phyloP scores from a whole-genome alignment of 2,888 invertebrate species.

The Lysandra coridon region DNA sequence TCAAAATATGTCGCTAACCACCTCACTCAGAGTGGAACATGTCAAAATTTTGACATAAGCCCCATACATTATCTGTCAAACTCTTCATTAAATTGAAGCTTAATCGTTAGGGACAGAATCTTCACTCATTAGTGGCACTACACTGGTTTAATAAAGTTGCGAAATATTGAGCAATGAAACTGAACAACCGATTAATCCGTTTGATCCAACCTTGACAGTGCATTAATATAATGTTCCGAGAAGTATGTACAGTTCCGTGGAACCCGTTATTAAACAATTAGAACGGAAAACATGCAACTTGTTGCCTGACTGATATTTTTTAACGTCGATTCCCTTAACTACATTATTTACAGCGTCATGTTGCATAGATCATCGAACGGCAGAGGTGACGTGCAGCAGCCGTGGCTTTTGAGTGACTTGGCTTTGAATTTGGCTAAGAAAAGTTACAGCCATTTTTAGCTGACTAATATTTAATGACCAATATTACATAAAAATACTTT shows the following conservation, averaged over 20 bases:
- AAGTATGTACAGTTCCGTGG: constrained; percentile 52
- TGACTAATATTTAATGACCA: no score
- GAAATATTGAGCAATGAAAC: constrained; percentile 25
- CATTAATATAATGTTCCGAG: constrained; percentile 51
- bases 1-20: no score
- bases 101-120: no score
- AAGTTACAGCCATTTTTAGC: background rate
- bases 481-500: no score
- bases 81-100: no score
- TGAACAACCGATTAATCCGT: constrained; percentile 26
- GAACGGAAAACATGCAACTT: constrained; percentile 56
- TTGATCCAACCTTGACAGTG: constrained; percentile 53
- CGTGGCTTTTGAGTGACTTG: constrained; percentile 9
- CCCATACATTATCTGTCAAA: no score
- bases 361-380: constrained; percentile 42
- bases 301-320: constrained; percentile 48
- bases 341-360: constrained; percentile 38
- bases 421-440: background rate
- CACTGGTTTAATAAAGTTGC: background rate
- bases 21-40: no score
- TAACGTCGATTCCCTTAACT: constrained; percentile 45
- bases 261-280: constrained; percentile 50
- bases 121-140: no score
- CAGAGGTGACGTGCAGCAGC: constrained; percentile 40
- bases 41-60: no score